A percentile compares a stretch with the other conserved stretches of the same genome.
These are phyloP conservation scores for Gryllus bimaculatus DNA, from an alignment of 1,140 invertebrate species.

Conservation along the genomic window DNA sequence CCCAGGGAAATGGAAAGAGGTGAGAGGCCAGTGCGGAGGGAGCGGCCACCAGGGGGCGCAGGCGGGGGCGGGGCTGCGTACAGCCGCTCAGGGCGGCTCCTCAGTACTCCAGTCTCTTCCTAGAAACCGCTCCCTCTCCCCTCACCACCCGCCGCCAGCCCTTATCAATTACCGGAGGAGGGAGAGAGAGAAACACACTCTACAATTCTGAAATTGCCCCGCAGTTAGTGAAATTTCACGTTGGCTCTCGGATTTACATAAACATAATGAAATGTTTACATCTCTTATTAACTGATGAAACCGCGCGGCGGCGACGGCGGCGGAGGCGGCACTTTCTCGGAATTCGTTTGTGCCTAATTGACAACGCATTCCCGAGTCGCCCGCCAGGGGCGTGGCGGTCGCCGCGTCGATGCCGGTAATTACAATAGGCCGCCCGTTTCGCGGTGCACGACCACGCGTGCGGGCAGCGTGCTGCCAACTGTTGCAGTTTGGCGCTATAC, in stretches of 20 bases:
- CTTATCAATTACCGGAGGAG: neutral
- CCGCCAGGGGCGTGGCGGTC: no score
- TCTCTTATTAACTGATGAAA: slow-evolving; percentile 5
- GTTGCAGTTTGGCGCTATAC: no score
- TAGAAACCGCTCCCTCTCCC: neutral
- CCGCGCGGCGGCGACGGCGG: no score
- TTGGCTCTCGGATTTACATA: neutral
- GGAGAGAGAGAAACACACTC: neutral
- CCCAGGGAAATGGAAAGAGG: no score
- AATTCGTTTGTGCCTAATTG: slow-evolving; percentile 1
- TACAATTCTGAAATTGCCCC: neutral
- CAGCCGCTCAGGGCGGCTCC: neutral
- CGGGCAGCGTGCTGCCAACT: no score
- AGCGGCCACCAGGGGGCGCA: neutral
- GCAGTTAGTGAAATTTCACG: slow-evolving; percentile 4
- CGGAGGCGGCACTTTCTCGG: neutral
- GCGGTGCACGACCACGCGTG: no score
- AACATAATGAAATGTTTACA: slow-evolving; percentile 6
- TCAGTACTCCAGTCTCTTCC: neutral
- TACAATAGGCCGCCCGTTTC: no score
- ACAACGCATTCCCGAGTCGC: neutral
- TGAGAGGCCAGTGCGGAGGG: neutral
- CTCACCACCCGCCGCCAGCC: neutral
- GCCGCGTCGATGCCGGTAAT: no score
- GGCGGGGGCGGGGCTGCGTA: neutral